phyloP scores from a whole-genome alignment of 2,113 vertebrate genomes.

The Solea solea region DNA sequence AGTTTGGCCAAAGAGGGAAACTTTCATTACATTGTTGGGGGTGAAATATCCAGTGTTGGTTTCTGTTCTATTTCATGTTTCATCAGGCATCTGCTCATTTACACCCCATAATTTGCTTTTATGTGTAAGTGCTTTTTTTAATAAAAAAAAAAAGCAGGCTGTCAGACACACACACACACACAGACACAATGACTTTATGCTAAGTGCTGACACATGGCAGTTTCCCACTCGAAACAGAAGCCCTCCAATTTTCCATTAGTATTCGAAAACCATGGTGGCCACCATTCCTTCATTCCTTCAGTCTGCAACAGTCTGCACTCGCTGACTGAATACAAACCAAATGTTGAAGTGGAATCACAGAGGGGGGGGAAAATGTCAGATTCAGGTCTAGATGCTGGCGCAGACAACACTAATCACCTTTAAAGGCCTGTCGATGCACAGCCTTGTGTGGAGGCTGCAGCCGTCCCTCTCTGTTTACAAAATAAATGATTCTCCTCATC shows the following conservation, averaged over 20 bases:
- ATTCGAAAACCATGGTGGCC: constrained; percentile 57
- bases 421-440: constrained; percentile 28
- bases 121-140: constrained; percentile 49
- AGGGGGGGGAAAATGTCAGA: constrained; percentile 44
- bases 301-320: constrained; percentile 44
- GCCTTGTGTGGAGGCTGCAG: constrained; percentile 10
- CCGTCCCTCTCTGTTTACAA: constrained; percentile 48
- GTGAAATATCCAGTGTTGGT: not conserved
- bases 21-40: not conserved
- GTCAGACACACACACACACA: constrained; percentile 38
- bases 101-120: constrained; percentile 57
- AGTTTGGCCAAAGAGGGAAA: constrained; percentile 11
- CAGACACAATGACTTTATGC: constrained; percentile 49
- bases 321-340: constrained; percentile 51
- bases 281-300: constrained; percentile 31
- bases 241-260: constrained; percentile 70
- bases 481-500: constrained; percentile 58
- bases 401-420: constrained; percentile 46
- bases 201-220: constrained; percentile 69
- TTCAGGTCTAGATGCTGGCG: constrained; percentile 34
- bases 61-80: constrained; percentile 24
- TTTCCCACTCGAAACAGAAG: constrained; percentile 69
- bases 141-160: constrained; percentile 44
- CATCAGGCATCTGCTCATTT: constrained; percentile 35
- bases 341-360: constrained; percentile 39